These are phyloP conservation scores for Molorchus minor DNA, from an alignment of 2,888 invertebrate genomes.

Conservation along the genomic window DNA sequence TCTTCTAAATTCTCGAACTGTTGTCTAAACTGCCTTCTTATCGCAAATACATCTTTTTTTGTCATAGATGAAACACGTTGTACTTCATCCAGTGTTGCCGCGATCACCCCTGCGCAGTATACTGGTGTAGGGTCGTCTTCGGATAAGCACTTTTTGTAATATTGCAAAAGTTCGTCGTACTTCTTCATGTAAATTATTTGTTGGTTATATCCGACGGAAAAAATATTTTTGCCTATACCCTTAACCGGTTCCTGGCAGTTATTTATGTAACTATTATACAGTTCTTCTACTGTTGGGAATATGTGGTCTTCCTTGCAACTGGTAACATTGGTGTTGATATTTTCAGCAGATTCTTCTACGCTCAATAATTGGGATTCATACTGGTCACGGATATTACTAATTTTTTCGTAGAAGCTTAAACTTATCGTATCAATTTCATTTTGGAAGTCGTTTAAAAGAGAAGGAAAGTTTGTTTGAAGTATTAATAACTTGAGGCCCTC, in stretches of 20 bases:
- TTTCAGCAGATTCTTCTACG: not conserved
- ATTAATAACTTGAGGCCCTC: not conserved
- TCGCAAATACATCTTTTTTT: not conserved
- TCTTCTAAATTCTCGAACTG: not conserved
- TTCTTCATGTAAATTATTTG: not conserved
- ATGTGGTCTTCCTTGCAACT: not conserved
- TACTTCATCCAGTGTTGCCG: not conserved
- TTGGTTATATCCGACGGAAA: slow-evolving; percentile 3
- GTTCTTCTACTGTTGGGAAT: not conserved
- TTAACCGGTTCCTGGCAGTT: not conserved
- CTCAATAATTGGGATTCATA: not conserved
- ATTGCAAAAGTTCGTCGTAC: not conserved
- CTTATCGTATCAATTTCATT: not conserved
- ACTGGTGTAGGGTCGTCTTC: not conserved
- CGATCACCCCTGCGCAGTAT: slow-evolving; percentile 2
- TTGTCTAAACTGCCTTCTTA: not conserved
- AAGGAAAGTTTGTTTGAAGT: not conserved
- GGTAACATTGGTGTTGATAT: not conserved
- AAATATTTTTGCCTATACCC: not conserved
- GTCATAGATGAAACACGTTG: not conserved
- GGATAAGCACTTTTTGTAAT: not conserved
- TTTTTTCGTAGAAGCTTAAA: not conserved
- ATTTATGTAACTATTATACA: not conserved
- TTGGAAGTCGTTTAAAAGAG: slow-evolving; percentile 1
- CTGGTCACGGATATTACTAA: not conserved